A percentile compares a stretch with the other conserved stretches of the same genome.
Conservation (phyloP, 2,888 invertebrate species). For the Phengaris alcon region DNA sequence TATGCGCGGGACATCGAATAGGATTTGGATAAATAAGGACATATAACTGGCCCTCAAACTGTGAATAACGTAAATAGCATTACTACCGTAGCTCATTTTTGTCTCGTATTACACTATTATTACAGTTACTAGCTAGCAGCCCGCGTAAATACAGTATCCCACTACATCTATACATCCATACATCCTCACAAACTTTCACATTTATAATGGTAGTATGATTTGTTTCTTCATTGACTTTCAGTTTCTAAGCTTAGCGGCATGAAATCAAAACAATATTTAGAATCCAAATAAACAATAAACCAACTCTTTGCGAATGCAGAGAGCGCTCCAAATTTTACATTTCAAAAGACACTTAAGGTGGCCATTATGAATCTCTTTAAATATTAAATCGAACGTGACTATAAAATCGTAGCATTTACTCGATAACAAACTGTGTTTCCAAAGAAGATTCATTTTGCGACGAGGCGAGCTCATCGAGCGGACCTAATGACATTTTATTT, state of each 20-base stretch:
- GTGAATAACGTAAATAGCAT: slow-evolving; percentile 36
- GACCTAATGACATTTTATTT: slow-evolving; percentile 77
- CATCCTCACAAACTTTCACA: neutral
- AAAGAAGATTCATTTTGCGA: slow-evolving; percentile 48
- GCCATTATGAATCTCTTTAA: slow-evolving; percentile 30
- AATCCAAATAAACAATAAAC: slow-evolving; percentile 10
- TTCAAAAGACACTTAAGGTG: slow-evolving; percentile 30
- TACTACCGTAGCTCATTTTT: neutral
- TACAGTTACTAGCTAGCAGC: too few species aligned
- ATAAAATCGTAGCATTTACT: slow-evolving; percentile 37
- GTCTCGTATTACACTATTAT: neutral
- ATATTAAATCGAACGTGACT: slow-evolving; percentile 34
- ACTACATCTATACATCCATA: too few species aligned
- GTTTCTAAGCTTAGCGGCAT: neutral
- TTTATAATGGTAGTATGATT: neutral
- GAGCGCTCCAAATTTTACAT: slow-evolving; percentile 26
- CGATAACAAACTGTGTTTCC: slow-evolving; percentile 54
- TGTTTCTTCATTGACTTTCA: neutral
- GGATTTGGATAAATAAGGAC: slow-evolving; percentile 75
- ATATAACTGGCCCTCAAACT: slow-evolving; percentile 48
- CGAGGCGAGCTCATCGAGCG: slow-evolving; percentile 64
- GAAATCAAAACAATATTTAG: slow-evolving; percentile 37
- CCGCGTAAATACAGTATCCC: too few species aligned
- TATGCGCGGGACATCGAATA: slow-evolving; percentile 75
- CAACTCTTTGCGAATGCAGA: slow-evolving; percentile 2